phyloP scores from a whole-genome alignment of 1,140 invertebrate species.

The Drosophila orena region DNA sequence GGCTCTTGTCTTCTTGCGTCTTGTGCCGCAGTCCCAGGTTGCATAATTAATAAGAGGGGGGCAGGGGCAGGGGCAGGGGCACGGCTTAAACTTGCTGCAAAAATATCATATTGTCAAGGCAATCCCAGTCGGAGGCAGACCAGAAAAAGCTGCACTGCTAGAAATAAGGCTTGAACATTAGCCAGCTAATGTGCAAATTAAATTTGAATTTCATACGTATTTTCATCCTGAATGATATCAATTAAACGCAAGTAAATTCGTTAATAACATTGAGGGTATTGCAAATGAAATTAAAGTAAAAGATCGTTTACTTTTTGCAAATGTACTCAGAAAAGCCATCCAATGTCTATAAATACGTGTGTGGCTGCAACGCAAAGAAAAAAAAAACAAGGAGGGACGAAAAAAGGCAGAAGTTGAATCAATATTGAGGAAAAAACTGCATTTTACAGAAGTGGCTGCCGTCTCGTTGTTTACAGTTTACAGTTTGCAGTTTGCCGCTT shows the following conservation, averaged over 20 bases:
- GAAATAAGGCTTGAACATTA: neutral
- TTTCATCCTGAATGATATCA: too few relatives aligned
- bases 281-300: neutral
- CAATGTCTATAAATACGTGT: constrained; percentile 39
- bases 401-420: constrained; percentile 59
- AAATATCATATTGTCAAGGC: constrained; percentile 68
- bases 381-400: constrained; percentile 11
- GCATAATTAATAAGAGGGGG: constrained; percentile 74
- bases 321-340: constrained; percentile 45
- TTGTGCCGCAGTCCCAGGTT: constrained; percentile 47
- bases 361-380: constrained; percentile 12
- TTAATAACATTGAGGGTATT: too few relatives aligned
- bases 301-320: neutral
- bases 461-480: constrained; percentile 41
- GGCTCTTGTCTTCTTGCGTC: constrained; percentile 46
- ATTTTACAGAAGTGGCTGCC: constrained; percentile 42
- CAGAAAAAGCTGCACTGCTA: constrained; percentile 15
- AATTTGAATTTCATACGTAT: too few relatives aligned
- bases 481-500: constrained; percentile 27
- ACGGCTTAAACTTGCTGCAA: constrained; percentile 53
- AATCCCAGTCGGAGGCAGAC: constrained; percentile 17
- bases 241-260: too few relatives aligned
- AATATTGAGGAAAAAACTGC: constrained; percentile 58
- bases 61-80: constrained; percentile 4
- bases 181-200: too few relatives aligned